Evolutionary conservation across 2,888 invertebrate genomes (phyloP), one percentile per base, ranked within the genome.

Genomic region (Punctoribates punctum): DNA sequence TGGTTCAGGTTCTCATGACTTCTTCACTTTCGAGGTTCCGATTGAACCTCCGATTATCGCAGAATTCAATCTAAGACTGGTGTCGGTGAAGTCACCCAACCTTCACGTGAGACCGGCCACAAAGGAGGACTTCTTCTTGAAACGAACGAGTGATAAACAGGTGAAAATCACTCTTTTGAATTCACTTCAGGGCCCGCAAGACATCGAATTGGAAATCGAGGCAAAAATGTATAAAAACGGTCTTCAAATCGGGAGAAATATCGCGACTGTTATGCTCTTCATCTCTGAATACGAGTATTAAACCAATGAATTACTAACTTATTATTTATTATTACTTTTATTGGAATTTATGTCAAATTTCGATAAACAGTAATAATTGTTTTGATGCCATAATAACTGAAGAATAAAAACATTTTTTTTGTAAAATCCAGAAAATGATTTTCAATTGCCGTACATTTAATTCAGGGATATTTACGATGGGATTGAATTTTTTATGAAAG

Each of bases 221-320:
- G 76, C 76, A 13, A 73, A 73, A 73, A 76, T 76, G 76, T 76
- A 76, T 65, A 76, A 76, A 62, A 76, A 76, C 25, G 76, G 76
- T 73, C 62, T 76, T 11, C 76, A 76, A 51, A 73, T 76, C 42
- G 76, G 76, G 20, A 73, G 60, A 76, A 76, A 76, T 62, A 27
- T 76, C 3, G 76, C 76, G 15, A 76, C 73, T 38, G 73, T 76
- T 46, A 76, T 73, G 48, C 25, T 76, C 27, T 76, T 76, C 73
- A 76, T 76, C 13, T 76, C 76, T 34, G 76, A 76, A 65, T 76
- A 73, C 38, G 76, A 76, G 34, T 76, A 73, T 48, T 76, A 73
- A 62, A 20, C 0, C 13, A 62, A 62, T 27, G 2, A 20, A 20
- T 27, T 25, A 72, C 70, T 72, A 72, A 72, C 72, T 72, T 72